A percentile compares a stretch with the other conserved stretches of the same genome.
phyloP scores from a whole-genome alignment of 1,140 invertebrate species.

The Contarinia nasturtii region DNA sequence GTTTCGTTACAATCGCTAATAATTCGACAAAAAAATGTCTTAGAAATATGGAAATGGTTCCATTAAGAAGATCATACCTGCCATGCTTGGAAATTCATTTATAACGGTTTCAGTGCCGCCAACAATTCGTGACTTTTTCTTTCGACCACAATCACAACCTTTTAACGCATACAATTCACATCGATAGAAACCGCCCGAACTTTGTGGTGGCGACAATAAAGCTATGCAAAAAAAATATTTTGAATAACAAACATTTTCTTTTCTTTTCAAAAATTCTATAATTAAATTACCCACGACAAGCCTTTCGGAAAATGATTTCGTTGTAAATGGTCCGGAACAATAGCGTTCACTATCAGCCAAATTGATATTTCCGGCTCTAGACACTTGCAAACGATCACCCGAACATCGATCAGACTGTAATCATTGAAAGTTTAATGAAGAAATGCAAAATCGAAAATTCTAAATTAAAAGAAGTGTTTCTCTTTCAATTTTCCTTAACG shows the following conservation, averaged over 20 bases:
- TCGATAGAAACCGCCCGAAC: not conserved
- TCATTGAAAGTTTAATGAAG: too few relatives aligned
- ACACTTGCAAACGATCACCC: not conserved
- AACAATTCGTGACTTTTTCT: conserved; percentile 8
- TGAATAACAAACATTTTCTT: not conserved
- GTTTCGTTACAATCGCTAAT: too few relatives aligned
- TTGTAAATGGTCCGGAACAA: not conserved
- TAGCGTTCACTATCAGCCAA: not conserved
- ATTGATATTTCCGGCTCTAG: not conserved
- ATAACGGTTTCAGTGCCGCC: conserved; percentile 11
- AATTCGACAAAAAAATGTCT: too few relatives aligned
- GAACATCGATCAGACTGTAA: not conserved
- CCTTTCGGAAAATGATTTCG: not conserved
- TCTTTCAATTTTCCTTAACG: too few relatives aligned
- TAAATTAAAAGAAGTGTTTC: too few relatives aligned
- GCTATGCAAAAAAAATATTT: not conserved
- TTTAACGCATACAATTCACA: not conserved
- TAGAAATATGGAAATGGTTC: too few relatives aligned
- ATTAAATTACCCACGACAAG: not conserved
- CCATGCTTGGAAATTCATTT: conserved; percentile 18
- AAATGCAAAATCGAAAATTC: not conserved
- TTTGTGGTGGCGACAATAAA: not conserved
- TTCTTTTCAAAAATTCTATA: not conserved
- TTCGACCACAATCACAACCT: not conserved
- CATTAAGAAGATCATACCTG: conserved; percentile 14